Base-by-base conservation (phyloP, 2,888 invertebrate species). In the Orgyia antiqua region DNA sequence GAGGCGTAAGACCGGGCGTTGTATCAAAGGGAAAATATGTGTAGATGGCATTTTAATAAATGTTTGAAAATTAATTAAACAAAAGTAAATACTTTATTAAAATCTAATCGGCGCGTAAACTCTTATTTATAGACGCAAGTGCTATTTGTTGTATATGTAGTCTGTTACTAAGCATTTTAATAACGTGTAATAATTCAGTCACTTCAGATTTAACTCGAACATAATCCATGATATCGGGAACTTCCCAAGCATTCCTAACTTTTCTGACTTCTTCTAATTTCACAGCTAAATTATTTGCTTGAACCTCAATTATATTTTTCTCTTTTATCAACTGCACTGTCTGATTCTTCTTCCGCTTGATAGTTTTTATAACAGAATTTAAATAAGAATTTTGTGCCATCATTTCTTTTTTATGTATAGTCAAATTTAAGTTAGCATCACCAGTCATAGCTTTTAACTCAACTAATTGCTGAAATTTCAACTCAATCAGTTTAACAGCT, bases 371-470 rank as follows among this genome's bases (percentile, higher is more conserved):
- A 0, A 90, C 62, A 12, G 66, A 64, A 0, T 66, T 67, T 15
- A 89, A 61, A 26, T 83, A 80, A 0, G 48, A 39, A 33, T 87
- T 79, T 41, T 90, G 87, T 4, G 87, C 79, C 51, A 83, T 78
- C 56, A 91, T 66, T 1, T 84, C 76, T 35, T 88, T 87, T 39
- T 90, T 90, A 35, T 89, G 88, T 6, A 83, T 77, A 0, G 87
- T 87, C 11, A 91, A 41, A 24, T 79, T 77, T 18, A 90, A 57
- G 46, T 88, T 90, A 0, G 89, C 90, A 11, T 76, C 80, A 6
- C 89, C 90, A 0, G 88, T 88, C 69, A 89, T 83, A 52, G 77
- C 87, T 46, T 91, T 91, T 34, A 90, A 45, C 27, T 89, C 88
- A 0, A 70, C 64, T 3, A 91, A 46, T 42, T 89, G 87, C 6